Evolutionary conservation across 2,113 vertebrate genomes (phyloP).

Genomic region (Periophthalmodon schlosseri): DNA sequence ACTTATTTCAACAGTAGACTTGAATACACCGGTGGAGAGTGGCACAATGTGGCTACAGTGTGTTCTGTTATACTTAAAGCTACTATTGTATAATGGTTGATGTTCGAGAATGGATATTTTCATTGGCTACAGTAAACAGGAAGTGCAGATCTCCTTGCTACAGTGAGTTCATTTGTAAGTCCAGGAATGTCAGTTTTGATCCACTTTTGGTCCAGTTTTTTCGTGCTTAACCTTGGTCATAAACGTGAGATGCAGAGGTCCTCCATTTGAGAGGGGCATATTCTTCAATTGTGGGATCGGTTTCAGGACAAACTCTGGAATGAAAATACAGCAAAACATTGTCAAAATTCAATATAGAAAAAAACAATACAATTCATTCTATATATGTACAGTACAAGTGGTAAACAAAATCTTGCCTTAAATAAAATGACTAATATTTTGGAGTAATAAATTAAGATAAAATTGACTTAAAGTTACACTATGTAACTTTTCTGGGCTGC

Average conservation of each 20-base stretch:
- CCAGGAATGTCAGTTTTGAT: constrained; percentile 18
- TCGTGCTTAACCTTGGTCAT: constrained; percentile 12
- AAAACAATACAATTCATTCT: too few species aligned
- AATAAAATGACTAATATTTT: too few species aligned
- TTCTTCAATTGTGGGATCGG: constrained; percentile 23
- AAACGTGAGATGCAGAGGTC: constrained; percentile 35
- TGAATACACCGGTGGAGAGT: background rate
- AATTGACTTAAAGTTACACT: too few species aligned
- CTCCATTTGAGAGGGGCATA: constrained; percentile 23
- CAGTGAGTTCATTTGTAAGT: constrained; percentile 33
- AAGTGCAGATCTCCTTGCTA: constrained; percentile 6
- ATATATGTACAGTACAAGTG: too few species aligned
- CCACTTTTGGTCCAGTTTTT: constrained; percentile 20
- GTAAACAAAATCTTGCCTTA: background rate
- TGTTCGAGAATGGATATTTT: background rate
- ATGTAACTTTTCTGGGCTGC: too few species aligned
- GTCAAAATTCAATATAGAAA: background rate
- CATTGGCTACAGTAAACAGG: constrained; percentile 27
- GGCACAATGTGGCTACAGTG: background rate
- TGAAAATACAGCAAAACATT: background rate
- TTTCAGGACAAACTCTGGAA: constrained; percentile 51
- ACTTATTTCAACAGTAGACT: background rate
- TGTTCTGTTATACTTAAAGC: background rate
- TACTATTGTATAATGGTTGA: background rate
- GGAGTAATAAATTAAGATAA: too few species aligned